phyloP scores from a whole-genome alignment of 2,797 vertebrate species.

The Thalassophryne amazonica region DNA sequence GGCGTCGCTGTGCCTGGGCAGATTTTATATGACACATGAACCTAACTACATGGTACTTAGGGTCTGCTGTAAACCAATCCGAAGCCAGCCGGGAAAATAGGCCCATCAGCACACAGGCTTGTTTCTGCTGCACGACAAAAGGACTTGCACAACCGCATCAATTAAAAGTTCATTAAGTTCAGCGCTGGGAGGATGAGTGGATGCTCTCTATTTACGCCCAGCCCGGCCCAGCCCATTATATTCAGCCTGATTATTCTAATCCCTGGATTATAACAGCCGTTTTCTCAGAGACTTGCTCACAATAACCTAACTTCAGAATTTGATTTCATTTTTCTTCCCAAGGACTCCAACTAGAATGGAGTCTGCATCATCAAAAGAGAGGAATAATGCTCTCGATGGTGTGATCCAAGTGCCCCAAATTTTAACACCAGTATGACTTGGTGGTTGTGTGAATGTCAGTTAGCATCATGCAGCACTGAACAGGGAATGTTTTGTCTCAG shows the following conservation, averaged over 20 bases:
- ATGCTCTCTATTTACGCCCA: slow-evolving; percentile 74
- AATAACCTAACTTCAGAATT: slow-evolving; percentile 72
- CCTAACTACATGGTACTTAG: slow-evolving; percentile 86
- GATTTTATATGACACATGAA: slow-evolving; percentile 90
- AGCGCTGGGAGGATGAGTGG: slow-evolving; percentile 68
- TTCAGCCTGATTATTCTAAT: slow-evolving; percentile 79
- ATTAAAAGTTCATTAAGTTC: slow-evolving; percentile 85
- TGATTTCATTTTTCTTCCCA: slow-evolving; percentile 63
- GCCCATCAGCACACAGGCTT: slow-evolving; percentile 77
- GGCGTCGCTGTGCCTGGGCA: slow-evolving; percentile 87
- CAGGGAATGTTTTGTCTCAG: slow-evolving; percentile 38
- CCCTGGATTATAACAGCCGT: slow-evolving; percentile 74
- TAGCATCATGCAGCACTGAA: slow-evolving; percentile 48
- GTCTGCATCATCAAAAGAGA: slow-evolving; percentile 65
- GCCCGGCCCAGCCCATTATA: slow-evolving; percentile 72
- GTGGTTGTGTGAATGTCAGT: slow-evolving; percentile 60
- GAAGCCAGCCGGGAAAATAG: slow-evolving; percentile 76
- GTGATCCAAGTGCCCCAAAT: slow-evolving; percentile 44
- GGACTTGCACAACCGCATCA: slow-evolving; percentile 78
- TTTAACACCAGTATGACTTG: slow-evolving; percentile 58
- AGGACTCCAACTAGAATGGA: slow-evolving; percentile 64
- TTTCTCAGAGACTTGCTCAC: slow-evolving; percentile 68
- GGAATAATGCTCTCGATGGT: slow-evolving; percentile 55
- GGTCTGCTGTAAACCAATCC: slow-evolving; percentile 80
- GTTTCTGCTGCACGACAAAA: slow-evolving; percentile 82